Evolutionary conservation across 2,888 invertebrate genomes (phyloP).

Genomic region (Trypoxylon attenuatum): DNA sequence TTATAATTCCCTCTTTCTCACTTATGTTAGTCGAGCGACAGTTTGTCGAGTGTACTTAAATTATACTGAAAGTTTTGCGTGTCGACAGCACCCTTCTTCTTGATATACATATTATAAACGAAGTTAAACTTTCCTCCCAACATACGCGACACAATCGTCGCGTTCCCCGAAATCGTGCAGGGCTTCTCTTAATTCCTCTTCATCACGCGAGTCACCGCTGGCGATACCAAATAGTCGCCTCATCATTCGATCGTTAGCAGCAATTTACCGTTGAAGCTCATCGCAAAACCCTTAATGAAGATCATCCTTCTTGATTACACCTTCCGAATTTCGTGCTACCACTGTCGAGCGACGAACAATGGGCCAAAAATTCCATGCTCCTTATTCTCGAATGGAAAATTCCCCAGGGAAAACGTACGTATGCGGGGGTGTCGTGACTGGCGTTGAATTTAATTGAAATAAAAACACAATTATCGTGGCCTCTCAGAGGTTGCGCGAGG

Average conservation of each 20-base stretch:
- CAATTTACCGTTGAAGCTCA: neutral
- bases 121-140: neutral
- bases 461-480: too few relatives aligned
- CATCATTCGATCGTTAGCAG: neutral
- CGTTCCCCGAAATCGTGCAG: too few relatives aligned
- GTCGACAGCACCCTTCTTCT: neutral
- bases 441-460: too few relatives aligned
- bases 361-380: too few relatives aligned
- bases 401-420: too few relatives aligned
- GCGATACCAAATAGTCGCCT: neutral
- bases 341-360: too few relatives aligned
- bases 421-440: too few relatives aligned
- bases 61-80: conserved; percentile 24
- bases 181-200: neutral
- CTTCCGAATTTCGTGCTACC: neutral
- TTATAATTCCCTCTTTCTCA: neutral
- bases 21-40: too few relatives aligned
- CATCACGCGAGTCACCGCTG: neutral
- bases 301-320: neutral
- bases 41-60: conserved; percentile 24
- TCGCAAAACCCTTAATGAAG: neutral
- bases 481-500: too few relatives aligned
- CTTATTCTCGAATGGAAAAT: too few relatives aligned
- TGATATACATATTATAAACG: conserved; percentile 25
- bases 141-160: neutral